Percentiles rank a stretch among this genome's conserved stretches.
Conservation (phyloP, 1,140 invertebrate species). For the Bombus impatiens region DNA sequence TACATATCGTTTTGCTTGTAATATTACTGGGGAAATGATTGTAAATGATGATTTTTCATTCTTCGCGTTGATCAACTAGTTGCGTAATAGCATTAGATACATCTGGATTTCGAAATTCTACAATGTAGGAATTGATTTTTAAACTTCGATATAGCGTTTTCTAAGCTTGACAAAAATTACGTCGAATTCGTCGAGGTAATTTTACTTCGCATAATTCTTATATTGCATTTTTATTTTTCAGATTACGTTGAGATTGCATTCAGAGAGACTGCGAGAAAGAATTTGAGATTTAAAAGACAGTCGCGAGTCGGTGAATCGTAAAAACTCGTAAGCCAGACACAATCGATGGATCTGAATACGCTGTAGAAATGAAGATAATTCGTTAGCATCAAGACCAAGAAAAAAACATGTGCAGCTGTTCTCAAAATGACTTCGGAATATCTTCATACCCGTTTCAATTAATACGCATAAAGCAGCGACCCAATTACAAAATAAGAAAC, state of each 20-base stretch:
- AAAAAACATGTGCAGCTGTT: neutral
- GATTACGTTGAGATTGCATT: too few species aligned
- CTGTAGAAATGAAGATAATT: neutral
- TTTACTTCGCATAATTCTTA: too few species aligned
- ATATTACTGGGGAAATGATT: too few species aligned
- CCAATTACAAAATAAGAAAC: conserved; percentile 31
- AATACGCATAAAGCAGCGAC: conserved; percentile 17
- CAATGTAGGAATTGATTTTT: neutral
- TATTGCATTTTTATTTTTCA: too few species aligned
- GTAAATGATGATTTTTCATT: neutral
- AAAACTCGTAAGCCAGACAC: neutral
- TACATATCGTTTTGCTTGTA: too few species aligned
- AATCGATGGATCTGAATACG: too few species aligned
- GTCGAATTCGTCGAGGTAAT: neutral
- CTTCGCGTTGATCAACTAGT: too few species aligned
- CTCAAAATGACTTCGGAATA: neutral
- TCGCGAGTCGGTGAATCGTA: neutral
- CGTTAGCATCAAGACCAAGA: neutral
- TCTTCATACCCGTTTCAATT: neutral
- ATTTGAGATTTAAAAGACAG: too few species aligned
- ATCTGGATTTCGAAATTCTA: neutral
- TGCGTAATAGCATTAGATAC: neutral
- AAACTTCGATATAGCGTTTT: neutral
- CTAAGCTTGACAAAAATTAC: too few species aligned
- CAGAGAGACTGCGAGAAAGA: too few species aligned